phyloP scores from a whole-genome alignment of 2,113 vertebrate genomes.

The Tursiops truncatus region DNA sequence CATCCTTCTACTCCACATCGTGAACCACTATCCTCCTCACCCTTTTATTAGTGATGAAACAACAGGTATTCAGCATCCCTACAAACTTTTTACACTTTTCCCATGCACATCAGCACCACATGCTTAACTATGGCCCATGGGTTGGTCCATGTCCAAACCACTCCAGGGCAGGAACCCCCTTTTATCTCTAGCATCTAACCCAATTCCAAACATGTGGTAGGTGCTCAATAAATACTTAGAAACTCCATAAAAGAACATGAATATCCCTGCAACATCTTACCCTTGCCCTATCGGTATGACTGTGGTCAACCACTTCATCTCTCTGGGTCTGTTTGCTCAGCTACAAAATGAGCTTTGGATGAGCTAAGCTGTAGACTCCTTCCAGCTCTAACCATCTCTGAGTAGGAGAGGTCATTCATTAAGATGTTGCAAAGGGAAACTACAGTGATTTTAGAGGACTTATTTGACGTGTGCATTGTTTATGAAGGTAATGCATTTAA shows the following conservation, averaged over 20 bases:
- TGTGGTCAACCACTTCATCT: background rate
- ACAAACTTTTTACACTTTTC: background rate
- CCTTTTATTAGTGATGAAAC: background rate
- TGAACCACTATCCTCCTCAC: background rate
- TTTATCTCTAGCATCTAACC: background rate
- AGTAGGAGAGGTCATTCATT: background rate
- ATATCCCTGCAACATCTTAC: background rate
- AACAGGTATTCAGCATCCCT: background rate
- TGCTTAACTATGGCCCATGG: background rate
- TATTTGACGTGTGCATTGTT: background rate
- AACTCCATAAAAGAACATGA: background rate
- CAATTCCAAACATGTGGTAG: background rate
- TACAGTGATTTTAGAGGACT: background rate
- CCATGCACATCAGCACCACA: background rate
- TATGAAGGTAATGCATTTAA: background rate
- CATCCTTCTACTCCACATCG: too few relatives aligned
- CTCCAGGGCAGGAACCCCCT: background rate
- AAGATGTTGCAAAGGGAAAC: background rate
- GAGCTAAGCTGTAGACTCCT: background rate
- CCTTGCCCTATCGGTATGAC: background rate
- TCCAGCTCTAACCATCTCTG: background rate
- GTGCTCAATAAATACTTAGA: background rate
- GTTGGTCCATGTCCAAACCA: background rate
- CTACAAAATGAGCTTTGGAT: background rate
- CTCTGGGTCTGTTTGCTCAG: background rate